phyloP scores from a whole-genome alignment of 2,797 vertebrate genomes.

The Babyrousa celebensis region DNA sequence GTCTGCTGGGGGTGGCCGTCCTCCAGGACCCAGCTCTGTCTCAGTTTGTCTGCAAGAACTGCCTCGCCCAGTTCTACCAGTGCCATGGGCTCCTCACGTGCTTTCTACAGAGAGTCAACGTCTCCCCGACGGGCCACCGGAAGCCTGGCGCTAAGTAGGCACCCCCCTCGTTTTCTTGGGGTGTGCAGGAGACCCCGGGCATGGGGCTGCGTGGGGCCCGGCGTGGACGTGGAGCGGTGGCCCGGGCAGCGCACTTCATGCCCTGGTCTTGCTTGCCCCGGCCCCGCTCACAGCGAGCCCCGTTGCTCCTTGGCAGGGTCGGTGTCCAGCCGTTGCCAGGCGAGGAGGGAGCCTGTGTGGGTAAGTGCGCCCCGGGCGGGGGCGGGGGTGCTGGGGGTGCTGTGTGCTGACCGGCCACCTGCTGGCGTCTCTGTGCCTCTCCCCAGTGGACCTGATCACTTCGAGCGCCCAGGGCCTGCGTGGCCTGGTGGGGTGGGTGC shows the following conservation, averaged over 20 bases:
- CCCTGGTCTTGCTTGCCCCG: not conserved
- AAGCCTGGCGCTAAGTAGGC: conserved; percentile 91
- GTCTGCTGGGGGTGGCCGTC: conserved; percentile 95
- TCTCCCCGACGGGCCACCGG: conserved; percentile 89
- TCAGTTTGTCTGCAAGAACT: conserved; percentile 97
- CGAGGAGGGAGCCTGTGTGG: conserved; percentile 87
- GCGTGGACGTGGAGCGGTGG: too few species aligned
- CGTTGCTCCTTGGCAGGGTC: conserved; percentile 85
- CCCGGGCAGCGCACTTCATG: not conserved
- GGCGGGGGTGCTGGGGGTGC: not conserved
- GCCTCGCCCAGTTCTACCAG: conserved; percentile 98
- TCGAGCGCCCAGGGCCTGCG: conserved; percentile 95
- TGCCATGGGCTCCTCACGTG: conserved; percentile 95
- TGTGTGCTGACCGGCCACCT: not conserved
- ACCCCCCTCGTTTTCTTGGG: not conserved
- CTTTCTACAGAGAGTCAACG: conserved; percentile 96
- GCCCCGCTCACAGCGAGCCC: not conserved
- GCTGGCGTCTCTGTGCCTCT: conserved; percentile 55
- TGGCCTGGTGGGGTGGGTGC: conserved; percentile 95
- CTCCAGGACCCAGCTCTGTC: conserved; percentile 94
- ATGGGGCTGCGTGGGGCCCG: not conserved
- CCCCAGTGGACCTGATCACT: conserved; percentile 91
- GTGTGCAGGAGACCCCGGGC: not conserved
- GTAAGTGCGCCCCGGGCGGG: conserved; percentile 83
- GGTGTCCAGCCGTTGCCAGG: conserved; percentile 26